Conservation (phyloP, 1,140 invertebrate genomes). For the Orussus abietinus region DNA sequence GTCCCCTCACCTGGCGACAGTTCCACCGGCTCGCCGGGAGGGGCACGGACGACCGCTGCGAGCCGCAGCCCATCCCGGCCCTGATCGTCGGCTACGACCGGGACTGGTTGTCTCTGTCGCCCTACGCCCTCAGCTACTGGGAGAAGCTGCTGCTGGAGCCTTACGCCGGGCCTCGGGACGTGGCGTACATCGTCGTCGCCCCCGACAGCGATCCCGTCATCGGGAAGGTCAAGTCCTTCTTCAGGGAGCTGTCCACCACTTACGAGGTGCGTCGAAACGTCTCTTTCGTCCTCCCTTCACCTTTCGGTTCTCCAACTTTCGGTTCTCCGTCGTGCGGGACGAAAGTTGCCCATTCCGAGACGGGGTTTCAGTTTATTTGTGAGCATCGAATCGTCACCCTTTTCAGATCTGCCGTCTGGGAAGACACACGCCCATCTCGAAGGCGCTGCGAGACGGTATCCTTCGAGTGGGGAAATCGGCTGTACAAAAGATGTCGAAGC, state of each 20-base stretch:
- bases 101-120: constrained; percentile 91
- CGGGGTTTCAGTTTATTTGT: neutral
- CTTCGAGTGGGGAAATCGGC: constrained; percentile 75
- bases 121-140: constrained; percentile 91
- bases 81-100: constrained; percentile 90
- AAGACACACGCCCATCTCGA: constrained; percentile 80
- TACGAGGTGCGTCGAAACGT: constrained; percentile 85
- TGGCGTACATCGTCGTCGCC: constrained; percentile 91
- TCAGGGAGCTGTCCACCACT: constrained; percentile 85
- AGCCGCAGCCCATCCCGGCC: constrained; percentile 93
- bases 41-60: constrained; percentile 90
- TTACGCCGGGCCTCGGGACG: constrained; percentile 86
- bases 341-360: too few relatives aligned
- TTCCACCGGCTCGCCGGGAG: constrained; percentile 92
- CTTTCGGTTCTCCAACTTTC: too few relatives aligned
- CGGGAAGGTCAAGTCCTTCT: constrained; percentile 77
- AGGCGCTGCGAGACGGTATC: constrained; percentile 82
- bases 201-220: constrained; percentile 87
- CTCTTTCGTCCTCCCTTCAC: too few relatives aligned
- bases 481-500: constrained; percentile 57
- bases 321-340: too few relatives aligned
- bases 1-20: constrained; percentile 94
- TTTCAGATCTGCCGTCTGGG: constrained; percentile 78
- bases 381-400: constrained; percentile 7
- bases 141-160: constrained; percentile 92